These are phyloP conservation scores for Dallia pectoralis DNA, from an alignment of 2,797 vertebrate species.

Conservation along the genomic window DNA sequence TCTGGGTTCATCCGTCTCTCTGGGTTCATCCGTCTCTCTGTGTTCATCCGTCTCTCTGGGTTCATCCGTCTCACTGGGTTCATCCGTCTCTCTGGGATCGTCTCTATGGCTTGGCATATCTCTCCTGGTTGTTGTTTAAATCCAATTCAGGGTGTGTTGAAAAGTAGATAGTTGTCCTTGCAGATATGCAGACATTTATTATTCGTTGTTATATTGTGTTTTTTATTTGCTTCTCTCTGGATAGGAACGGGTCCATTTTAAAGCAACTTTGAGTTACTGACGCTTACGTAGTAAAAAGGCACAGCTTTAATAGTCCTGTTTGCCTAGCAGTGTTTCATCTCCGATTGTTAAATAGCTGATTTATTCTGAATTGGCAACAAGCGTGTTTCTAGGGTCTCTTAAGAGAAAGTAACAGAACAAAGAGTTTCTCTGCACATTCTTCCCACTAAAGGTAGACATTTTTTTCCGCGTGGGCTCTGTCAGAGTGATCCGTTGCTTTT, in stretches of 20 bases:
- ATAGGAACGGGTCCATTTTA: slow-evolving; percentile 37
- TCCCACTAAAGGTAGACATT: slow-evolving; percentile 52
- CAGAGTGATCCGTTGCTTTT: slow-evolving; percentile 68
- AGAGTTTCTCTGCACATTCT: slow-evolving; percentile 40
- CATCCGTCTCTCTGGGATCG: slow-evolving; percentile 16
- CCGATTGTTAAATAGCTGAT: slow-evolving; percentile 52
- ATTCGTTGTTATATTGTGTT: neutral
- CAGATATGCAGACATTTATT: neutral
- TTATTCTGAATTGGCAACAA: slow-evolving; percentile 70
- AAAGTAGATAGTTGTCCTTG: neutral
- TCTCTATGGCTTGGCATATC: too few relatives aligned
- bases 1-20: slow-evolving; percentile 33
- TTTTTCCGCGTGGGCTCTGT: slow-evolving; percentile 61
- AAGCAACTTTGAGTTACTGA: slow-evolving; percentile 42
- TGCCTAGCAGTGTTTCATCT: slow-evolving; percentile 41
- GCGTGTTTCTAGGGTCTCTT: slow-evolving; percentile 48
- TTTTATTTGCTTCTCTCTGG: neutral
- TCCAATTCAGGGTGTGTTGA: slow-evolving; percentile 27
- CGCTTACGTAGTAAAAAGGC: slow-evolving; percentile 38
- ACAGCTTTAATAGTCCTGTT: slow-evolving; percentile 51
- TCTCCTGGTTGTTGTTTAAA: slow-evolving; percentile 17
- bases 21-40: slow-evolving; percentile 13
- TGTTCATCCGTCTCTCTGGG: slow-evolving; percentile 30
- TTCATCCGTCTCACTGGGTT: slow-evolving; percentile 46
- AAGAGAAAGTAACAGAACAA: slow-evolving; percentile 61